phyloP scores from a whole-genome alignment of 2,113 vertebrate genomes.

The Uria aalge region DNA sequence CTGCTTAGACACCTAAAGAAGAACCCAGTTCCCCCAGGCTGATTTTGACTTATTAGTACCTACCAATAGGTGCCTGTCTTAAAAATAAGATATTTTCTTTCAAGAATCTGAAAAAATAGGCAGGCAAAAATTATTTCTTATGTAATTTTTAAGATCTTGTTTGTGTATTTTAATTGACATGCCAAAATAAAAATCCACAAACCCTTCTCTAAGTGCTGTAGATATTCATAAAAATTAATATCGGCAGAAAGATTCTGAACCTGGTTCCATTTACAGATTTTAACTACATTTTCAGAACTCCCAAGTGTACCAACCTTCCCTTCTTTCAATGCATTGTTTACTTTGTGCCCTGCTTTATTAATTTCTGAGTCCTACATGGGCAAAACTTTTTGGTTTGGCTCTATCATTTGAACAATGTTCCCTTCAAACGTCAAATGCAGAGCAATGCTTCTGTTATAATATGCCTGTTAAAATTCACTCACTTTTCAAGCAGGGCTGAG shows the following conservation, averaged over 20 bases:
- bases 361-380: neutral
- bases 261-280: neutral
- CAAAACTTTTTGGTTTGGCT: neutral
- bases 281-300: neutral
- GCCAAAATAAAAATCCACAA: neutral
- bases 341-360: neutral
- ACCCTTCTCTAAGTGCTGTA: neutral
- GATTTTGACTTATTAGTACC: neutral
- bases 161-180: neutral
- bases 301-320: neutral
- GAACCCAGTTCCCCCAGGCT: neutral
- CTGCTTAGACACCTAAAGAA: neutral
- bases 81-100: fast-evolving
- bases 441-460: neutral
- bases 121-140: neutral
- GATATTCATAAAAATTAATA: neutral
- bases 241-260: fast-evolving
- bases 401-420: neutral
- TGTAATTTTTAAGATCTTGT: neutral
- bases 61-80: fast-evolving
- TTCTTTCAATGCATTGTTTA: neutral
- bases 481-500: neutral
- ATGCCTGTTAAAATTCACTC: neutral
- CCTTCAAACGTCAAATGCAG: neutral
- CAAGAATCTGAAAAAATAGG: neutral